Base-by-base conservation (phyloP, 1,140 invertebrate species). In the Phthorimaea operculella region DNA sequence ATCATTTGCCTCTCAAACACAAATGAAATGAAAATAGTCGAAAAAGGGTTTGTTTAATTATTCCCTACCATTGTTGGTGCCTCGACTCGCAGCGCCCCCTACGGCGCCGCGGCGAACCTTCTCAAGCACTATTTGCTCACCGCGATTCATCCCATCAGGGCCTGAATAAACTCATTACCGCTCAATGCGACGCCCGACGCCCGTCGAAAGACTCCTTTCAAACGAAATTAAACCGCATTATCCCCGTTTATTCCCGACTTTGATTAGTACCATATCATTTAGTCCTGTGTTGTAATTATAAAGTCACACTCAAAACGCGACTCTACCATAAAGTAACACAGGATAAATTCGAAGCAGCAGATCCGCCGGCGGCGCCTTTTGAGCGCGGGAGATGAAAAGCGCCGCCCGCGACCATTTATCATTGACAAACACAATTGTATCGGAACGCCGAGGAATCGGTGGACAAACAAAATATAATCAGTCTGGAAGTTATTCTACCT, bases 201-300 rank as follows among this genome's bases (percentile, higher is more conserved):
- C 73, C 79, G 76, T 74, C 76, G 81, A 84, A 83, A 81, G 74
- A 64, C 50, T 77, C 73, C 78, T 83, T 84, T 83, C 76, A 77
- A 72, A 76, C 70, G 68, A 81, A 81, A 82, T 83, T 77, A 81
- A 75, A 79, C 74, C 72, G 63, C 78, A 79, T 83, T 84, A 84
- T 79, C 78, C 72, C 71, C 78, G 66, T 81, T 84, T 83, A 84
- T 83, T 77, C 76, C 75, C 71, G 59, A 66, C 68, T 68, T 84
- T 84, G 81, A 84, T 84, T 84, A 83, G 76, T 79, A 83, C 76
- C 75, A 73, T 84, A 83, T 84, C 79, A 84, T 83, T 84, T 81
- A 83, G 81, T 79, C 79, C 75, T 75, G 74, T 68, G 52, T 72
- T 76, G 79, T 84, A 84, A 84, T 84, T 83, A 83, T 76, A 72